Base-by-base conservation (phyloP, 2,888 invertebrate species). In the Fabriciana adippe region DNA sequence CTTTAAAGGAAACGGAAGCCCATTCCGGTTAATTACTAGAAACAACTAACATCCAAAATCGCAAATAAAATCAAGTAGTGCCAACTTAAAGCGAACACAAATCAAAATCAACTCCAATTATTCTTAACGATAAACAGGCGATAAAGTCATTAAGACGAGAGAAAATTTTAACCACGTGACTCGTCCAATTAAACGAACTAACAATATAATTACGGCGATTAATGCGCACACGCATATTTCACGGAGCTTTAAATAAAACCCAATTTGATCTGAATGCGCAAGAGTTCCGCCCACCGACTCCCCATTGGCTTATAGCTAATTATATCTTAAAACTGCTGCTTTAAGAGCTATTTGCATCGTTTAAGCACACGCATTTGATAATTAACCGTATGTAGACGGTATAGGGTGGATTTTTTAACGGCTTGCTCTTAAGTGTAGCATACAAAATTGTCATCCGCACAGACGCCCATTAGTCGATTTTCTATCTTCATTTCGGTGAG, bases 121-220 rank as follows among this genome's bases (percentile, higher is more conserved):
- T 59, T 62, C 57, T 71, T 68, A 70, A 75, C 69, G 72, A 75
- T 76, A 75, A 72, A 71, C 67, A 74, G 72, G 51, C 72, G 74
- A 80, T 81, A 79, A 77, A 51, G 45, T 68, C 65, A 70, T 70
- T 70, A 70, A 65, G 62, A 35, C 68, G 61, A 61, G 56, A 67
- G 60, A 67, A 67, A 78, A 81, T 76, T 78, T 76, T 76, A 75
- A 71, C 70, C 75, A 74, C 76, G 75, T 85, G 89, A 88, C 91
- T 84, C 81, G 78, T 80, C 90, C 88, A 90, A 91, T 91, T 91
- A 90, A 83, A 81, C 77, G 68, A 80, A 85, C 88, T 85, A 90
- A 90, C 92, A 89, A 90, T 90, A 92, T 92, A 91, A 92, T 90
- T 90, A 92, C 90, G 87, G 89, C 89, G 87, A 92, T 92, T 92